A percentile compares a stretch with the other conserved stretches of the same genome.
These are phyloP conservation scores for Knipowitschia caucasica DNA, from an alignment of 2,797 vertebrate genomes.

Conservation along the genomic window DNA sequence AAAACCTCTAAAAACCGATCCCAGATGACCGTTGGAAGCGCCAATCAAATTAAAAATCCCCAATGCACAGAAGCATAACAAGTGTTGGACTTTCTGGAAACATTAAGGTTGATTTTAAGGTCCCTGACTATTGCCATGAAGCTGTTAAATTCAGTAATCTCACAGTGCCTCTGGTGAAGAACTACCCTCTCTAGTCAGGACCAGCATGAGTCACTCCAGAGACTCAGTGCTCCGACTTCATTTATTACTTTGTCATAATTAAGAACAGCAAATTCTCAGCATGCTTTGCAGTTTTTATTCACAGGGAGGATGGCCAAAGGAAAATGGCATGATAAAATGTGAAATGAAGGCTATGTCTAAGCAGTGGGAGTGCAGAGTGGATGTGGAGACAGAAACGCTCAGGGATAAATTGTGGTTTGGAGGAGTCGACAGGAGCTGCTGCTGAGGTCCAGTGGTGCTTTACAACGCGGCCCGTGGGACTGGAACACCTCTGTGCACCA, in stretches of 20 bases:
- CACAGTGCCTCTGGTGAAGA: constrained; percentile 55
- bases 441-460: constrained; percentile 37
- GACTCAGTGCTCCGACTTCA: constrained; percentile 39
- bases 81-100: background rate
- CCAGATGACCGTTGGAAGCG: too few species aligned
- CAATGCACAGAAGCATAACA: too few species aligned
- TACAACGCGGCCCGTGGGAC: constrained; percentile 46
- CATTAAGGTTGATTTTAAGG: background rate
- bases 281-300: constrained; percentile 35
- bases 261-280: constrained; percentile 49
- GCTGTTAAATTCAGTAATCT: constrained; percentile 45
- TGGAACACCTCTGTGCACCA: constrained; percentile 48
- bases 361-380: constrained; percentile 13
- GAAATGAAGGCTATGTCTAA: constrained; percentile 15
- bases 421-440: constrained; percentile 24
- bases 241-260: constrained; percentile 58
- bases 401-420: constrained; percentile 15
- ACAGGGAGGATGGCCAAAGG: constrained; percentile 32
- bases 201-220: constrained; percentile 48
- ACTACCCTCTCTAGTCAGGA: constrained; percentile 42
- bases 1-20: too few species aligned
- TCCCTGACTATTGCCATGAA: constrained; percentile 7
- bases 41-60: too few species aligned
- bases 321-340: constrained; percentile 30
- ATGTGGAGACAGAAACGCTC: constrained; percentile 12